Percentiles rank a stretch among this genome's conserved stretches.
Conservation (phyloP, 2,113 vertebrate species). For the Zosterops hypoxanthus region DNA sequence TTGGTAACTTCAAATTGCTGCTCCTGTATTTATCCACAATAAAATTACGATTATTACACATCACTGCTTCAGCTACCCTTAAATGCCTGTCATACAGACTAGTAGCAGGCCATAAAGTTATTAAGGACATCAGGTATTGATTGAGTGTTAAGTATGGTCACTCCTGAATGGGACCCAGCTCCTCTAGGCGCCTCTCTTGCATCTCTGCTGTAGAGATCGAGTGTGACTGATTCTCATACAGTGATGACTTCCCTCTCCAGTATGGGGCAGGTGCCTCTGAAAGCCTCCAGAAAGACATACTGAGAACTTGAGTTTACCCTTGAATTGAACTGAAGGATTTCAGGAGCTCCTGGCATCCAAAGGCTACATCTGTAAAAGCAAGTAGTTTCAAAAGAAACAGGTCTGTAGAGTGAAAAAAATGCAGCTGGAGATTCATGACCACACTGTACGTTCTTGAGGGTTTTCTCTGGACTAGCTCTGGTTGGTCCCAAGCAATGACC, state of each 20-base stretch:
- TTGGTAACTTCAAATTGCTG: background rate
- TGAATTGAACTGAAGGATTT: background rate
- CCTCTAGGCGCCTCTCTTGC: background rate
- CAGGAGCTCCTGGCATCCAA: background rate
- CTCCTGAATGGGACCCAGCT: background rate
- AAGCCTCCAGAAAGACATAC: background rate
- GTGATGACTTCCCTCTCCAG: background rate
- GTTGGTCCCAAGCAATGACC: background rate
- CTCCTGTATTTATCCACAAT: background rate
- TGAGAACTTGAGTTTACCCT: background rate
- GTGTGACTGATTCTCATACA: background rate
- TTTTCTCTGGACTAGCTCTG: background rate
- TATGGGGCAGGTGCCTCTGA: background rate
- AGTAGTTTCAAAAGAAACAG: background rate
- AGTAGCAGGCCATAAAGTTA: background rate
- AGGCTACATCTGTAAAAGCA: background rate
- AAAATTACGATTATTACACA: background rate
- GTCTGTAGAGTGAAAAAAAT: background rate
- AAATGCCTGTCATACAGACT: background rate
- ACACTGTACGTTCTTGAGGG: background rate
- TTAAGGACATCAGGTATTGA: background rate
- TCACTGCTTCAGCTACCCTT: background rate
- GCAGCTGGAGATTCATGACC: background rate
- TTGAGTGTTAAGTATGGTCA: background rate
- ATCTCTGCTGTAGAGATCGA: background rate